Conservation (phyloP, 2,888 invertebrate species). For the Diadromus collaris region DNA sequence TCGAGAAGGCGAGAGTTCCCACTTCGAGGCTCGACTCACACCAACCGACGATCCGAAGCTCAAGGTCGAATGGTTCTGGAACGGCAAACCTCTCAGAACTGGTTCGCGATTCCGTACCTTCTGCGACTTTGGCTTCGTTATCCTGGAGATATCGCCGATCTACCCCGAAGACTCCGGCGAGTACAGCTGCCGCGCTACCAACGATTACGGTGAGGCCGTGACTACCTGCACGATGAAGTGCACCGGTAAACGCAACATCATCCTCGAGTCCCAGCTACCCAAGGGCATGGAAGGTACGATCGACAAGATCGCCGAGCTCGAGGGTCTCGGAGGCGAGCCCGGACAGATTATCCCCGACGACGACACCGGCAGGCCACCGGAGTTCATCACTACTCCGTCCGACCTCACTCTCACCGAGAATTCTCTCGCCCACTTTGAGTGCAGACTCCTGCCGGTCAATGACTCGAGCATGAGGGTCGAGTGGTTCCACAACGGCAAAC, state of each 20-base stretch:
- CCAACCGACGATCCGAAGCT: conserved; percentile 96
- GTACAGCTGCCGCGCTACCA: conserved; percentile 93
- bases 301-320: conserved; percentile 94
- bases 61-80: conserved; percentile 97
- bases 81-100: conserved; percentile 92
- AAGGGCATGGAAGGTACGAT: conserved; percentile 97
- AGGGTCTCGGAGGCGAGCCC: conserved; percentile 89
- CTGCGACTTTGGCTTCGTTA: conserved; percentile 99
- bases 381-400: conserved; percentile 93
- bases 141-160: conserved; percentile 97
- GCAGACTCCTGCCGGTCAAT: conserved; percentile 92
- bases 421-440: conserved; percentile 95
- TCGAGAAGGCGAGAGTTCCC: conserved; percentile 95
- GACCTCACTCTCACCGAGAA: conserved; percentile 93
- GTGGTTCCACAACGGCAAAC: conserved; percentile 99
- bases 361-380: conserved; percentile 93
- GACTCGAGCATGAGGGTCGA: conserved; percentile 97
- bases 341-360: conserved; percentile 88
- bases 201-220: conserved; percentile 95
- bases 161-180: conserved; percentile 98
- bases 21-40: conserved; percentile 93
- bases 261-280: conserved; percentile 94
- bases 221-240: conserved; percentile 95
- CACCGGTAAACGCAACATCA: conserved; percentile 95
- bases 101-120: conserved; percentile 97